Base-by-base conservation (phyloP, 1,140 invertebrate species). In the Brachionus sp. region DNA sequence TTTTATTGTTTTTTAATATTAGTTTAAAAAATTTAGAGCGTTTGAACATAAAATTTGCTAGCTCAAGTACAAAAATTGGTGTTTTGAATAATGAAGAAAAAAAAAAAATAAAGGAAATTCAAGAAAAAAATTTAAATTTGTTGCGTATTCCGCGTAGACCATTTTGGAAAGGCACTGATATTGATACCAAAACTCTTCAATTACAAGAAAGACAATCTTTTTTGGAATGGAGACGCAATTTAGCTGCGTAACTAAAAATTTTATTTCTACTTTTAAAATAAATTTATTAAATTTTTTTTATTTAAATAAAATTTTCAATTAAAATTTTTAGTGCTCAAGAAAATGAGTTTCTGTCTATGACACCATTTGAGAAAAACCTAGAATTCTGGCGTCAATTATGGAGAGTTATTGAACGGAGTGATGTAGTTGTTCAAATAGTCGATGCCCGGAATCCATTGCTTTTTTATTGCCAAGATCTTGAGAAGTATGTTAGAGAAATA, bases 371-470 rank as follows among this genome's bases (percentile, higher is more conserved):
- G 87, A 94, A 95, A 85, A 99, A 99, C 90, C 89, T 99, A 16
- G 96, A 99, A 88, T 95, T 98, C 84, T 99, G 98, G 98, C 91
- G 96, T 53, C 97, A 99, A 88, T 88, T 99, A 5, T 99, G 98
- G 98, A 91, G 97, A 85, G 97, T 99, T 1, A 91, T 99, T 16
- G 98, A 99, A 88, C 93, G 94, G 85, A 92, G 95, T 87, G 95
- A 99, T 90, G 91, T 99, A 57, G 90, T 99, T 35, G 92, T 98
- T 10, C 95, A 98, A 87, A 95, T 99, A 85, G 93, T 99, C 0
- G 98, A 99, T 91, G 96, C 95, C 1, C 91, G 98, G 85, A 98
- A 99, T 91, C 97, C 97, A 2, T 88, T 98, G 37, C 89, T 99
- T 0, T 99, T 98, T 85, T 92, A 94, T 13, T 98, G 94, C 90